A percentile compares a stretch with the other conserved stretches of the same genome.
These are phyloP conservation scores for Anticlea derivata DNA, from an alignment of 2,888 invertebrate species.

Conservation along the genomic window DNA sequence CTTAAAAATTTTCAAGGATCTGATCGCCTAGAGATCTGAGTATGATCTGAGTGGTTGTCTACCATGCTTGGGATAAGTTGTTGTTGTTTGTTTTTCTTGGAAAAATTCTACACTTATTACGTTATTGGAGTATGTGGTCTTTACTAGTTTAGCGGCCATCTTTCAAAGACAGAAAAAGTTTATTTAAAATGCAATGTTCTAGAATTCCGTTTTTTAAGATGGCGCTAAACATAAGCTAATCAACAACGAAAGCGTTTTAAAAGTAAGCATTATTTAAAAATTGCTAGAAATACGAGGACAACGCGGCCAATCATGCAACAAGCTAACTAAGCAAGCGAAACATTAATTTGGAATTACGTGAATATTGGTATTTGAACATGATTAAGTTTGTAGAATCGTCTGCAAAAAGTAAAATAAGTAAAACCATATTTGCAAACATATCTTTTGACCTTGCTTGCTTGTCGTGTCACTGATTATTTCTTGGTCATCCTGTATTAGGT, in stretches of 20 bases:
- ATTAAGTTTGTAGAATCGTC: constrained; percentile 10
- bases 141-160: constrained; percentile 25
- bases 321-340: constrained; percentile 40
- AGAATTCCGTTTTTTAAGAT: constrained; percentile 27
- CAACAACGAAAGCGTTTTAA: constrained; percentile 48
- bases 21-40: too few relatives aligned
- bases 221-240: constrained; percentile 37
- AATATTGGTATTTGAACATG: constrained; percentile 5
- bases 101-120: not conserved
- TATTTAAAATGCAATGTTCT: constrained; percentile 24
- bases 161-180: constrained; percentile 20
- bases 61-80: too few relatives aligned
- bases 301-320: constrained; percentile 33
- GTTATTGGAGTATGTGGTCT: constrained; percentile 71
- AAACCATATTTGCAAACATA: not conserved
- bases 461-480: too few relatives aligned
- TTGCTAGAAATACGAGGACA: constrained; percentile 40
- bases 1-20: too few relatives aligned
- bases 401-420: constrained; percentile 15
- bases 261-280: constrained; percentile 18
- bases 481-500: too few relatives aligned
- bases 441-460: not conserved
- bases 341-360: constrained; percentile 14
- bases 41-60: too few relatives aligned
- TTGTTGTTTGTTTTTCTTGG: too few relatives aligned